These are phyloP conservation scores for Myopa tessellatipennis DNA, from an alignment of 2,888 invertebrate species.

Conservation along the genomic window DNA sequence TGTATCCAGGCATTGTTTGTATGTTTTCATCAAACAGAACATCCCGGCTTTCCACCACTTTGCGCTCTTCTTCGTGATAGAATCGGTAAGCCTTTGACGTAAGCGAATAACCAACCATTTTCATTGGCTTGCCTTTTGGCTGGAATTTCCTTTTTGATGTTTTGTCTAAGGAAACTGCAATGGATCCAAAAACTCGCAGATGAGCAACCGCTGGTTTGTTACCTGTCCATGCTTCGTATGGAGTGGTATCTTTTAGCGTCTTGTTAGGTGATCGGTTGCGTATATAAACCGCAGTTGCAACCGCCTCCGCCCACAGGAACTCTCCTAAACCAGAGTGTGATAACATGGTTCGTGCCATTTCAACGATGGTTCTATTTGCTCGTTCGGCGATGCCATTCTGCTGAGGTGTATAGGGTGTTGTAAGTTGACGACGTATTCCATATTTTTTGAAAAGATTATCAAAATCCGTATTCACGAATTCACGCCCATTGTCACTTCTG, in stretches of 20 bases:
- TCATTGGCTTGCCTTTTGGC: slow-evolving; percentile 38
- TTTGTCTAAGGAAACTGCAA: slow-evolving; percentile 43
- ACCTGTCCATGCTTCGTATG: too few relatives aligned
- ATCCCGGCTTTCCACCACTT: slow-evolving; percentile 5
- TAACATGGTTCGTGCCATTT: background rate
- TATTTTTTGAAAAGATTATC: too few relatives aligned
- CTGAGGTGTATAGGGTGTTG: too few relatives aligned
- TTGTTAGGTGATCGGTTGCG: too few relatives aligned
- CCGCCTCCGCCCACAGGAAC: too few relatives aligned
- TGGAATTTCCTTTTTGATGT: slow-evolving; percentile 39
- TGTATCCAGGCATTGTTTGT: too few relatives aligned
- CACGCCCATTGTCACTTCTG: slow-evolving; percentile 26
- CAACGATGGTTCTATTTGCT: background rate
- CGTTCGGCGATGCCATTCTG: background rate
- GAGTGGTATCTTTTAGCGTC: too few relatives aligned
- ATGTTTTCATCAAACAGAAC: too few relatives aligned
- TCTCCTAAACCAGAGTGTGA: too few relatives aligned
- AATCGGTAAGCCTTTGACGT: slow-evolving; percentile 32
- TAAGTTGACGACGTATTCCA: too few relatives aligned
- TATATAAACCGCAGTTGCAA: too few relatives aligned
- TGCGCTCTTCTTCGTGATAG: slow-evolving; percentile 18
- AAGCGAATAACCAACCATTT: slow-evolving; percentile 17
- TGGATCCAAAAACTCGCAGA: slow-evolving; percentile 42
- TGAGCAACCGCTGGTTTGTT: slow-evolving; percentile 26
- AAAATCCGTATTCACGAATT: slow-evolving; percentile 35